Base-by-base conservation (phyloP, 2,888 invertebrate genomes). In the Ferrisia virgata region DNA sequence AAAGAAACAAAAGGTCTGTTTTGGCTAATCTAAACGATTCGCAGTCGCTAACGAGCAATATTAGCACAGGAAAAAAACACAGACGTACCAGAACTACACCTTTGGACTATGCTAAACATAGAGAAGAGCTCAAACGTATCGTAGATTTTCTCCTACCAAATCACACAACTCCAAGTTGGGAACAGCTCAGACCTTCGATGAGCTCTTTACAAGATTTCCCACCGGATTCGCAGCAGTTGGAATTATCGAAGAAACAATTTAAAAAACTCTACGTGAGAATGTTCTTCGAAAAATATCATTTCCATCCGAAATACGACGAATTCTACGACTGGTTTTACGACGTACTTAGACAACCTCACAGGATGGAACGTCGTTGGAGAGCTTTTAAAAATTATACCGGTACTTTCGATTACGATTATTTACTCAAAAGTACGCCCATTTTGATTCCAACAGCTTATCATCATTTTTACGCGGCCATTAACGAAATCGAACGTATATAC, bases 251-350 rank as follows among this genome's bases (percentile, higher is more conserved):
- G 15, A 64, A 64, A 13, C 28, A 64, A 13, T 64, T 64, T 6
- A 64, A 64, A 18, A 76, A 36, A 76, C 36, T 76, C 72, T 76
- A 28, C 28, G 18, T 36, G 9, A 15, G 72, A 2, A 76, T 33
- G 72, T 76, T 76, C 33, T 36, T 33, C 36, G 36, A 36, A n/a
- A 76, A 36, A 36, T 33, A 76, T 6, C 72, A 36, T 6, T 33
- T 33, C 15, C 72, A 33, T 76, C 36, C 33, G 36, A 76, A 76
- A 76, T 76, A 76, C 72, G 72, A 76, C 18, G n/a, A 76, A 18
- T 76, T 76, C 36, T 76, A 76, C 36, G 36, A 76, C 36, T 76
- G 72, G 72, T 76, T 76, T 18, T 76, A 76, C 18, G 72, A 76
- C 33, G 72, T 76, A 0, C 15, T 76, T 6, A 33, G 72, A 18